Evolutionary conservation across 2,797 vertebrate genomes (phyloP).

Genomic region (Phrynocephalus forsythii): DNA sequence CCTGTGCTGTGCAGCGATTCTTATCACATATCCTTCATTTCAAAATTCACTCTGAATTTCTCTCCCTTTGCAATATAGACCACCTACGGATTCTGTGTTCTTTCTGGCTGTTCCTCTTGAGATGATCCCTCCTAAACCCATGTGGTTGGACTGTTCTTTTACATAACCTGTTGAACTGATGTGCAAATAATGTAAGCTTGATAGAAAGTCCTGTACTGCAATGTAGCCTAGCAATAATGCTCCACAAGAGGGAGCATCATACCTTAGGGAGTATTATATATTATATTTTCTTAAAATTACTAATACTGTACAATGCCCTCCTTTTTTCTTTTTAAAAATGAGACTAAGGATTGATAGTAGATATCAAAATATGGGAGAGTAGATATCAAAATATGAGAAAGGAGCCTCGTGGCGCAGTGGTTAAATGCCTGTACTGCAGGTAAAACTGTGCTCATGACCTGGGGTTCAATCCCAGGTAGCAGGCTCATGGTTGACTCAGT

Average conservation of each 20-base stretch:
- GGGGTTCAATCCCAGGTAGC: too few species aligned
- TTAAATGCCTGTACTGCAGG: too few species aligned
- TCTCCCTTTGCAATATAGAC: background rate
- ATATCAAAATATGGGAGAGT: background rate
- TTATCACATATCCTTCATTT: too few species aligned
- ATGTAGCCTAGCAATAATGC: conserved; percentile 3
- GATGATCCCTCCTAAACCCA: background rate
- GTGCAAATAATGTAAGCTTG: background rate
- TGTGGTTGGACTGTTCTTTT: background rate
- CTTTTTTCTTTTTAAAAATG: background rate
- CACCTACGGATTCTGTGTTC: background rate
- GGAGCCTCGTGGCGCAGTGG: too few species aligned
- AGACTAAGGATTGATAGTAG: background rate
- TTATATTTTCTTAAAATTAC: conserved; percentile 13
- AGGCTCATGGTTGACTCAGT: too few species aligned
- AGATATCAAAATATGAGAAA: too few species aligned
- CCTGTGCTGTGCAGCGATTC: too few species aligned
- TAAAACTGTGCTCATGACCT: too few species aligned
- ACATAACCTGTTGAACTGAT: background rate
- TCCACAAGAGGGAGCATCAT: background rate
- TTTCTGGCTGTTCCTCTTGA: background rate
- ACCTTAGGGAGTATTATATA: background rate
- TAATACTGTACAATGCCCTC: background rate
- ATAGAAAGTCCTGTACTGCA: background rate
- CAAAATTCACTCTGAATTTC: background rate